Evolutionary conservation across 2,113 vertebrate species (phyloP).

Genomic region (Campylomormyrus numenius): DNA sequence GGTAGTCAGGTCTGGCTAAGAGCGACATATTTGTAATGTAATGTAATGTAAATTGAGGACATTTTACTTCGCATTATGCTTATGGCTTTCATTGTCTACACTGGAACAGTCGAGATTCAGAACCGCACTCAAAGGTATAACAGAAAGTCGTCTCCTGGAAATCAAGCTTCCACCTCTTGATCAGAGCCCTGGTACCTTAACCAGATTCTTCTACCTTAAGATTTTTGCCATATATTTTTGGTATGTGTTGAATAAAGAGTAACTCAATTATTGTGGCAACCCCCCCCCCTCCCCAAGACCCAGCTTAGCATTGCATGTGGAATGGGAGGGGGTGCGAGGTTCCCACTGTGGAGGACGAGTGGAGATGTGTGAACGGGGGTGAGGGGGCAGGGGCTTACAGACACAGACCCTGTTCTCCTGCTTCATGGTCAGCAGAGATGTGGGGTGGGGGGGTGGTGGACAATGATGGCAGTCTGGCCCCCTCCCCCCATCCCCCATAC

Average conservation of each 20-base stretch:
- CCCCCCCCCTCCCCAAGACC: neutral
- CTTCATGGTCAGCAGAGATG: constrained; percentile 30
- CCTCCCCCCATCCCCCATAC: constrained; percentile 36
- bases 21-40: neutral
- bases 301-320: neutral
- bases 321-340: neutral
- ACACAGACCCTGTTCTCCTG: constrained; percentile 17
- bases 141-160: neutral
- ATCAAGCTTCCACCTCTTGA: neutral
- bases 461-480: constrained; percentile 35
- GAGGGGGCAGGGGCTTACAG: neutral
- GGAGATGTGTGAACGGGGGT: neutral
- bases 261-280: neutral
- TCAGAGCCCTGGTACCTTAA: neutral
- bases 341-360: neutral
- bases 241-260: neutral
- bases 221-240: neutral
- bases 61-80: neutral
- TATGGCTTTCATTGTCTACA: neutral
- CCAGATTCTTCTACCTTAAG: neutral
- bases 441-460: constrained; percentile 14
- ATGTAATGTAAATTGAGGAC: neutral
- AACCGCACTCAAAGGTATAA: neutral
- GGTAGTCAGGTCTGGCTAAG: neutral
- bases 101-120: neutral